Conservation (phyloP, 2,113 vertebrate genomes). For the Chloropsis cyanopogon region DNA sequence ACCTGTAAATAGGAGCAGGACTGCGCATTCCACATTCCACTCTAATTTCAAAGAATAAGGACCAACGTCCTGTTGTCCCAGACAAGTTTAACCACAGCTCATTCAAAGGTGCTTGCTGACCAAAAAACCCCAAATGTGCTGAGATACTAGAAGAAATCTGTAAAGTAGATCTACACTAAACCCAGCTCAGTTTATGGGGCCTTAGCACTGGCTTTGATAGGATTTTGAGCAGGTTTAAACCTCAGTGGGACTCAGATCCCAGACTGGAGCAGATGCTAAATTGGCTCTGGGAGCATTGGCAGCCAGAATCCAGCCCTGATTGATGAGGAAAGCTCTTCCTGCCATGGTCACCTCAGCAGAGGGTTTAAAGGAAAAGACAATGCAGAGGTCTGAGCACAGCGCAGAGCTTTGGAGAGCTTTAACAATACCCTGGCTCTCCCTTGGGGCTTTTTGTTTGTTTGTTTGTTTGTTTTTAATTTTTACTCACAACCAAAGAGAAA, state of each 20-base stretch:
- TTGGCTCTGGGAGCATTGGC: background rate
- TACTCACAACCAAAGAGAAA: background rate
- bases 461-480: background rate
- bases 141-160: background rate
- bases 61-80: accelerated
- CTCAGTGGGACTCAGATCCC: background rate
- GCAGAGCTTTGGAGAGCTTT: background rate
- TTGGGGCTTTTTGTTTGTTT: background rate
- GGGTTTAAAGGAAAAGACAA: background rate
- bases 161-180: background rate
- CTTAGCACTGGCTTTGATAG: background rate
- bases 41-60: background rate
- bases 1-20: background rate
- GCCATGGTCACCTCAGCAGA: background rate
- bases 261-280: background rate
- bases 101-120: background rate
- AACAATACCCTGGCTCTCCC: background rate
- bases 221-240: constrained; percentile 12
- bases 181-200: background rate
- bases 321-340: background rate
- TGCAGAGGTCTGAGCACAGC: background rate
- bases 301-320: background rate
- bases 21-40: no score
- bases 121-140: background rate
- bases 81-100: background rate